Base-by-base conservation (phyloP, 2,888 invertebrate species). In the Leptinotarsa peninsularis region DNA sequence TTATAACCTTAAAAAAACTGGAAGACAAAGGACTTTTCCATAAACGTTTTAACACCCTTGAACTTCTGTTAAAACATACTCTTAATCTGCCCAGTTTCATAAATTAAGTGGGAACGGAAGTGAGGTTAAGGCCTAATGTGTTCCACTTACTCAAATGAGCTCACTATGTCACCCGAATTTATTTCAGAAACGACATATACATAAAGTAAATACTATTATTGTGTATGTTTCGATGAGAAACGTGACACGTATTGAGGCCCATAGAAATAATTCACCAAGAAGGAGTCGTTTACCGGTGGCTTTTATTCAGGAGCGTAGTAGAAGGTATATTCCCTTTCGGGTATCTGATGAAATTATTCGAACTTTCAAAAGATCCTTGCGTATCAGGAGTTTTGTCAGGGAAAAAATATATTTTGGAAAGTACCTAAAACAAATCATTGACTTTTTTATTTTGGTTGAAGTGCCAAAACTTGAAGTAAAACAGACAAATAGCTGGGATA, bases 171-270 rank as follows among this genome's bases (percentile, higher is more conserved):
- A 17, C 49, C 56, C 14, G 70, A 70, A 70, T 43, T 33, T 49
- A 56, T 56, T 23, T 70, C 15, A 18, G 27, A 49, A 70, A 58
- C 49, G 33, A 58, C 54, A 23, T 49, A 70, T 70, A 58, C 52
- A 70, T 58, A 60, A 70, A 70, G 23, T 70, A 54, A 49, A 60
- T 33, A 21, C 60, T 58, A 7, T 23, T 60, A 60, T 63, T 63
- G 63, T 63, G 63, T 63, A 67, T 76, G 67, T 52, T 70, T 33
- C 66, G 54, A 68, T 74, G 76, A 74, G 74, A 76, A 74, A 76
- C 43, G 76, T 18, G 76, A 71, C 73, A 66, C 67, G 54, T 72
- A 76, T 66, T 67, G 70, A 75, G 66, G 33, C 63, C 63, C 50
- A 67, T 60, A 17, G 58, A 58, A 70, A 70, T 70, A 70, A 70